Percentiles rank a stretch among this genome's conserved stretches.
These are phyloP conservation scores for Platanista minor DNA, from an alignment of 2,113 vertebrate genomes.

Conservation along the genomic window DNA sequence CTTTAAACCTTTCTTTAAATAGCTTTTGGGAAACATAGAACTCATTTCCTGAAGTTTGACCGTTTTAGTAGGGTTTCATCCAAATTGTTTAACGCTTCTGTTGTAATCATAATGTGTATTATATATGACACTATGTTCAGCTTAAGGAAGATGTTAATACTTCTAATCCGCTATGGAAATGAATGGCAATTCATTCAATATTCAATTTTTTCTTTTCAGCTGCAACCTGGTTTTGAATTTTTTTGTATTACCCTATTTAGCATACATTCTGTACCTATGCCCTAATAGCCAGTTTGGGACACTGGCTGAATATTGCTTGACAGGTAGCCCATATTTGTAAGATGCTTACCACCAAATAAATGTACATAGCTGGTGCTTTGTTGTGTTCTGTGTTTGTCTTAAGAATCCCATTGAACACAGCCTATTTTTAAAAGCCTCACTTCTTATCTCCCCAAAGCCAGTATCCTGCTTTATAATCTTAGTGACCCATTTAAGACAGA, in stretches of 20 bases:
- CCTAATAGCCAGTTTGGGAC: constrained; percentile 12
- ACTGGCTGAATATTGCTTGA: constrained; percentile 3
- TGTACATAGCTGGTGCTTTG: constrained; percentile 44
- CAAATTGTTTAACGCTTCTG: constrained; percentile 41
- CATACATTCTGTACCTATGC: constrained; percentile 43
- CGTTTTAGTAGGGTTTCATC: constrained; percentile 36
- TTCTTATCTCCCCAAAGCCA: constrained; percentile 40
- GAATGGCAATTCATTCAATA: constrained; percentile 30
- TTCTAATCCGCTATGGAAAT: constrained; percentile 28
- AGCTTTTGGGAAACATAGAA: not conserved
- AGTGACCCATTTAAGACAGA: constrained; percentile 1
- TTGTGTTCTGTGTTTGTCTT: constrained; percentile 61
- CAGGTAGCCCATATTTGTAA: constrained; percentile 55
- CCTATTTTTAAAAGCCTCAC: constrained; percentile 47
- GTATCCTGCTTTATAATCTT: constrained; percentile 1
- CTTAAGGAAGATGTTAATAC: constrained; percentile 52
- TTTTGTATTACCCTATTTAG: constrained; percentile 50
- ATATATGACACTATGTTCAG: constrained; percentile 10
- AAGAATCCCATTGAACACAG: constrained; percentile 51
- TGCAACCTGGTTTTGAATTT: constrained; percentile 17
- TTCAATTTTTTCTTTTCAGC: constrained; percentile 14
- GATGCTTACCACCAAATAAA: constrained; percentile 71
- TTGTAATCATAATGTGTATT: constrained; percentile 46
- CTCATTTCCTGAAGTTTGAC: constrained; percentile 20
- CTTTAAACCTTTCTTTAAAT: not conserved